These are phyloP conservation scores for Eurosta solidaginis DNA, from an alignment of 1,140 invertebrate species.

Conservation along the genomic window DNA sequence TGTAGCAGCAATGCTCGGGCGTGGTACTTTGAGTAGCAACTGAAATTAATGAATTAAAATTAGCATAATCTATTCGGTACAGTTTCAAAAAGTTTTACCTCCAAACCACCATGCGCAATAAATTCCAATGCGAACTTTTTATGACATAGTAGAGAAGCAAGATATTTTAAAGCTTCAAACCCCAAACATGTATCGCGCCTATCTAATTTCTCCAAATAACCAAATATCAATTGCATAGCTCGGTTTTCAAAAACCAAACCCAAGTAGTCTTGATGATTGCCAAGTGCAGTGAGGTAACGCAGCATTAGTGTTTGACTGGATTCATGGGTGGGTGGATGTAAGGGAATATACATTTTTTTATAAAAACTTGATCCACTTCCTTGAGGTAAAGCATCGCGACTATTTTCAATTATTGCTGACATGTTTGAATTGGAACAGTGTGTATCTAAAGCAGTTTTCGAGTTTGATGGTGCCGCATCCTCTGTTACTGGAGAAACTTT, in stretches of 20 bases:
- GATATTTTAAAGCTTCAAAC: conserved; percentile 93
- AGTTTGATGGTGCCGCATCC: neutral
- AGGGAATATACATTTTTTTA: conserved; percentile 67
- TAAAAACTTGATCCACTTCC: conserved; percentile 42
- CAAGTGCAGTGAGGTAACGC: conserved; percentile 90
- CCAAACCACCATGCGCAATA: conserved; percentile 81
- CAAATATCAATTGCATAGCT: conserved; percentile 85
- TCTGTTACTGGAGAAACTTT: neutral
- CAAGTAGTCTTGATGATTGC: conserved; percentile 96
- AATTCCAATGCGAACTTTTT: conserved; percentile 98
- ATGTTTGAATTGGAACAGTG: conserved; percentile 48
- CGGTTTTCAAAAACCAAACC: conserved; percentile 90
- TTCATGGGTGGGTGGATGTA: conserved; percentile 83
- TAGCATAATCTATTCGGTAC: neutral
- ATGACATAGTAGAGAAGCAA: conserved; percentile 91
- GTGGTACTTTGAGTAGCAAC: conserved; percentile 82
- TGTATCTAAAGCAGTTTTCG: conserved; percentile 29
- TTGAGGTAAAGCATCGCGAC: conserved; percentile 48
- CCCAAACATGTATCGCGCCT: conserved; percentile 88
- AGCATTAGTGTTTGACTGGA: conserved; percentile 91
- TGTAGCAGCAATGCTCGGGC: conserved; percentile 91
- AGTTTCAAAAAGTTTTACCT: conserved; percentile 60
- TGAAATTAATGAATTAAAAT: conserved; percentile 49
- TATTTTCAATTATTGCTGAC: conserved; percentile 53
- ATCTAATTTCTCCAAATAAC: conserved; percentile 87